These are phyloP conservation scores for Lepidotrigona ventralis DNA, from an alignment of 1,140 invertebrate species.

Conservation along the genomic window DNA sequence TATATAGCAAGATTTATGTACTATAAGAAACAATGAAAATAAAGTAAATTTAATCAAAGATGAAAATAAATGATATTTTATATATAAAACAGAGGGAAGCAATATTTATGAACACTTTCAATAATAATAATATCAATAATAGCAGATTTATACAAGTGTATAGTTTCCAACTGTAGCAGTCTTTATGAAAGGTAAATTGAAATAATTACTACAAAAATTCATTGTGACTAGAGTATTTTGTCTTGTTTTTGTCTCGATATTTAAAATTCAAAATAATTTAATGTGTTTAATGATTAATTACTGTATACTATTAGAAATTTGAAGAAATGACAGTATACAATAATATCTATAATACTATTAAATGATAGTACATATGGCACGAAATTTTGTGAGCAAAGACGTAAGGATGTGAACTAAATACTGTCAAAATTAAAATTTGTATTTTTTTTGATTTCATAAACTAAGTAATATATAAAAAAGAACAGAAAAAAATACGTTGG, in stretches of 20 bases:
- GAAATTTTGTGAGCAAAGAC: conserved; percentile 10
- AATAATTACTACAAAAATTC: conserved; percentile 26
- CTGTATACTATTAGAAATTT: background rate
- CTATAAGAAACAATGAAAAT: conserved; percentile 3
- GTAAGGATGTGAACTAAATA: conserved; percentile 28
- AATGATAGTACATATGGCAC: conserved; percentile 31
- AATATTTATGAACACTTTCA: conserved; percentile 30
- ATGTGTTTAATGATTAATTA: background rate
- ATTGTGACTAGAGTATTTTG: conserved; percentile 43
- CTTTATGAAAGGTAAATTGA: conserved; percentile 21
- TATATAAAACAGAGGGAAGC: conserved; percentile 6
- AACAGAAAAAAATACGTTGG: background rate
- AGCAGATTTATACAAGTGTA: conserved; percentile 10
- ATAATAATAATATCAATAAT: conserved; percentile 19
- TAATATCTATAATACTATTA: background rate
- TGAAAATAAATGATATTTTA: background rate
- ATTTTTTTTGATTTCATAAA: conserved; percentile 43
- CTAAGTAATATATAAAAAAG: conserved; percentile 26
- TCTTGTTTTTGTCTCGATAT: conserved; percentile 6
- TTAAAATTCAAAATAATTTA: background rate
- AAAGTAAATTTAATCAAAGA: conserved; percentile 19
- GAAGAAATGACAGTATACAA: too few relatives aligned
- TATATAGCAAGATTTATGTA: conserved; percentile 21
- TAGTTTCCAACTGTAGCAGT: conserved; percentile 27
- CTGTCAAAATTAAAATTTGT: conserved; percentile 36